Base-by-base conservation (phyloP, 1,140 invertebrate genomes). In the Rhopalosiphum maidis region DNA sequence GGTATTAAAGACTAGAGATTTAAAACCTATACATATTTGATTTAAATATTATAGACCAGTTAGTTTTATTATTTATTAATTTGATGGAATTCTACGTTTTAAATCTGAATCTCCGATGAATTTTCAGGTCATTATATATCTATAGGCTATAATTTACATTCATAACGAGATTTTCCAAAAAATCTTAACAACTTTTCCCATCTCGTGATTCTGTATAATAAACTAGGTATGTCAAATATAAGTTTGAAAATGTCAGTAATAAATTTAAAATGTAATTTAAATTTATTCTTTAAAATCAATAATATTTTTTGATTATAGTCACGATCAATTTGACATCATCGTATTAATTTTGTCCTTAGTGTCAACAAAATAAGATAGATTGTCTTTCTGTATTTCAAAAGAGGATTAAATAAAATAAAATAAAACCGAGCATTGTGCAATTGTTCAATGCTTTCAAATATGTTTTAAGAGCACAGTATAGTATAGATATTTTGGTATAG, bases 371-470 rank as follows among this genome's bases (percentile, higher is more conserved):
- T n/a, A 35, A 77, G 60, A 68, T 68, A 68, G 30, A 77, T 77
- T 77, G 15, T 18, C 4, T n/a, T n/a, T 77, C n/a, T 77, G 0
- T 77, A 77, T n/a, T n/a, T 77, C 60, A 77, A 77, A 68, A 77
- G 60, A n/a, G 60, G 60, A 77, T 77, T 77, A 77, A n/a, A 77
- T 60, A 77, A 77, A 77, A 77, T n/a, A n/a, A 77, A 77, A 77
- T 77, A 77, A 77, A 77, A 77, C 60, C 5, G 0, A n/a, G n/a
- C n/a, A n/a, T 77, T 77, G 55, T 60, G 55, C 55, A 30, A 30
- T 60, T 60, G 60, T 77, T n/a, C 60, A 35, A 77, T 35, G 30
- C 60, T 77, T n/a, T 11, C n/a, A 77, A n/a, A 77, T n/a, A 35
- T 77, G 11, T 68, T 30, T 11, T 35, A 35, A 35, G n/a, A 18